A percentile compares a stretch with the other conserved stretches of the same genome.
Conservation (phyloP, 2,113 vertebrate species). For the Sminthopsis crassicaudata region DNA sequence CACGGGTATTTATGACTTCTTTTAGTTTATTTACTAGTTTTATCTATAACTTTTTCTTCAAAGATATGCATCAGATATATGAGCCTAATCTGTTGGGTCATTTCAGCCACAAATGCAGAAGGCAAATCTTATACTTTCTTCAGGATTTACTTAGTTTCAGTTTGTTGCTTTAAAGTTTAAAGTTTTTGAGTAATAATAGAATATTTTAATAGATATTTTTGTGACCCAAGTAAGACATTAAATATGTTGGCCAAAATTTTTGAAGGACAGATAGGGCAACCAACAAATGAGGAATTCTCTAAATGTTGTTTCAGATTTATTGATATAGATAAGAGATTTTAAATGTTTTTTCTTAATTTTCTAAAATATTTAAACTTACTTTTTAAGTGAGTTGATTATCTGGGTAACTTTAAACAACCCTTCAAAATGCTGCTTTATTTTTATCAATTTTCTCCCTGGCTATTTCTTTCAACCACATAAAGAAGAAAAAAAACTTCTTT, state of each 20-base stretch:
- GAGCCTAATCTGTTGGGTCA: neutral
- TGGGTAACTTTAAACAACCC: neutral
- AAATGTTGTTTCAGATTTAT: neutral
- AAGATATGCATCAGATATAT: neutral
- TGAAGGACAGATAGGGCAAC: slow-evolving; percentile 37
- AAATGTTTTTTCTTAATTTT: neutral
- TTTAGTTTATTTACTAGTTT: neutral
- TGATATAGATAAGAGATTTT: neutral
- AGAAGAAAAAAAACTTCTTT: neutral
- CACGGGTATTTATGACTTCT: neutral
- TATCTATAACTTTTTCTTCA: neutral
- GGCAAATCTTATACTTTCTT: neutral
- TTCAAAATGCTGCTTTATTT: neutral
- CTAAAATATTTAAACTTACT: neutral
- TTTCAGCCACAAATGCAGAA: neutral
- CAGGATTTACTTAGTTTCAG: neutral
- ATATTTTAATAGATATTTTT: neutral
- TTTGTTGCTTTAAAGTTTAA: neutral
- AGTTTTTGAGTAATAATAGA: neutral
- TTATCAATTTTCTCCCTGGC: neutral
- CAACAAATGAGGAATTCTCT: slow-evolving; percentile 11
- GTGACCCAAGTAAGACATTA: slow-evolving; percentile 41
- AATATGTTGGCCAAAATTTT: slow-evolving; percentile 11
- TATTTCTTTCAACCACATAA: neutral
- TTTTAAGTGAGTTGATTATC: neutral